These are phyloP conservation scores for Acanthosepion pharaonis DNA, from an alignment of 2,888 invertebrate genomes.

Conservation along the genomic window DNA sequence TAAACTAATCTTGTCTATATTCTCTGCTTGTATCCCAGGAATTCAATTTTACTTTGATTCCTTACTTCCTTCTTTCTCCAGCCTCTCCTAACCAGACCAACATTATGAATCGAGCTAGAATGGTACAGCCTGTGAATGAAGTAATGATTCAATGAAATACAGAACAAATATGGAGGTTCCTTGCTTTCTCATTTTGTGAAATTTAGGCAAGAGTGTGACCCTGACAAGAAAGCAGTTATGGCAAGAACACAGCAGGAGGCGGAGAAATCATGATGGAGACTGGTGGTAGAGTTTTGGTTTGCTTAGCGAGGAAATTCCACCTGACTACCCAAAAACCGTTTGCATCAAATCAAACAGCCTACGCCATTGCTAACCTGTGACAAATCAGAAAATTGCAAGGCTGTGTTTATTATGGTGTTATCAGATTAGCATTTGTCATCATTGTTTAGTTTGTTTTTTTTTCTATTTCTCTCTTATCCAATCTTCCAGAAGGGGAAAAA, in stretches of 20 bases:
- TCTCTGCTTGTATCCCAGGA: neutral
- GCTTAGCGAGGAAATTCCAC: neutral
- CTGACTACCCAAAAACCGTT: neutral
- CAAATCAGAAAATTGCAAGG: neutral
- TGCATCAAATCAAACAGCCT: constrained; percentile 33
- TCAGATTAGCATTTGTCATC: constrained; percentile 18
- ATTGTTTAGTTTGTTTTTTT: neutral
- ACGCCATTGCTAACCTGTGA: neutral
- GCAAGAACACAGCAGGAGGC: neutral
- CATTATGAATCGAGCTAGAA: neutral
- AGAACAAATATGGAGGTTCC: neutral
- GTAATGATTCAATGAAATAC: neutral
- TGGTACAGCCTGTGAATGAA: neutral
- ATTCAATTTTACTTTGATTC: neutral
- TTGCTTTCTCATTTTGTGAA: neutral
- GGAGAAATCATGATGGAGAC: neutral
- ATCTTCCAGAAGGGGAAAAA: neutral
- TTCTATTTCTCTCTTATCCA: neutral
- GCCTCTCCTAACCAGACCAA: neutral
- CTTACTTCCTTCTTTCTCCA: neutral
- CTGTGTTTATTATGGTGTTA: neutral
- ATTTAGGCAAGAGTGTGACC: constrained; percentile 14
- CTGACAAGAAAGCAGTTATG: neutral
- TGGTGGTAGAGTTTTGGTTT: neutral
- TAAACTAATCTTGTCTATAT: neutral